Conservation (phyloP, 2,113 vertebrate species). For the Amblyornis subalaris region DNA sequence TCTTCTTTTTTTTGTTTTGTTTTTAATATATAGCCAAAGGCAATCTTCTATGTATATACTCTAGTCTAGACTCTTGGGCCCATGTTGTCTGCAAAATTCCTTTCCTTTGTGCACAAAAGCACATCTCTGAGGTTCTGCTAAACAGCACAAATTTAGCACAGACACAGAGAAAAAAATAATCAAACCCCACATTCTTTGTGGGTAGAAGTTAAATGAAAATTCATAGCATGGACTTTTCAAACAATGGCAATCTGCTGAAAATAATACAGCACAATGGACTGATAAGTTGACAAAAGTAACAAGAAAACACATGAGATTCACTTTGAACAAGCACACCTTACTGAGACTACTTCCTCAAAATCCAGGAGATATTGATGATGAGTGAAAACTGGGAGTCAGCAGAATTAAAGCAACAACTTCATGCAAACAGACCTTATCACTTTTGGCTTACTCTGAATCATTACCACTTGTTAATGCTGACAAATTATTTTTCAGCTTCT, state of each 20-base stretch:
- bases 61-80: background rate
- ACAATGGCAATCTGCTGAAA: background rate
- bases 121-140: background rate
- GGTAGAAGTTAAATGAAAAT: background rate
- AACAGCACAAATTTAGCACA: background rate
- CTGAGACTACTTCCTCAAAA: background rate
- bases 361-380: background rate
- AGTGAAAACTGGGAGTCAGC: background rate
- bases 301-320: background rate
- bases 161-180: background rate
- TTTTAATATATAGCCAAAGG: background rate
- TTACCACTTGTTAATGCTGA: background rate
- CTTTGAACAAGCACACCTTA: background rate
- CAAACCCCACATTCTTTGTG: background rate
- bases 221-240: background rate
- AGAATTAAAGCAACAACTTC: background rate
- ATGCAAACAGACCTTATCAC: background rate
- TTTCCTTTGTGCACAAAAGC: background rate
- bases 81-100: background rate
- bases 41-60: background rate
- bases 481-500: background rate
- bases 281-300: background rate
- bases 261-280: background rate
- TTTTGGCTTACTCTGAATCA: background rate
- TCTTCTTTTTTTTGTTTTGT: background rate